Evolutionary conservation across 1,140 invertebrate species (phyloP).

Genomic region (Paraescarpia echinospica): DNA sequence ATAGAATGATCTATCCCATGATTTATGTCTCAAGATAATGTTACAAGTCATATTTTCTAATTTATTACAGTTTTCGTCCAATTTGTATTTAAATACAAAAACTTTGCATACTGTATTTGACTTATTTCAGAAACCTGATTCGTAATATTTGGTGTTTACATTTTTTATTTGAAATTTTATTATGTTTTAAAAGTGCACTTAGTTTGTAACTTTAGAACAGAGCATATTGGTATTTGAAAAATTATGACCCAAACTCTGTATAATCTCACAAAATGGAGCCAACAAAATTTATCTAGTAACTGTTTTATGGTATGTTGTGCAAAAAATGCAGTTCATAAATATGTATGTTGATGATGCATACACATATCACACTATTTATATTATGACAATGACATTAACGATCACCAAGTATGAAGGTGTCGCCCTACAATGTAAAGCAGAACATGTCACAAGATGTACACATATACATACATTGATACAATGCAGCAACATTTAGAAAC

Average conservation of each 20-base stretch:
- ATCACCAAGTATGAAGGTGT: background rate
- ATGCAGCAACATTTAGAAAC: background rate
- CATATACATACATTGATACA: background rate
- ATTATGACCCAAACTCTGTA: background rate
- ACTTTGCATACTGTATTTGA: too few relatives aligned
- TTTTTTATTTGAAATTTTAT: too few relatives aligned
- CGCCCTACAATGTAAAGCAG: background rate
- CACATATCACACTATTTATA: background rate
- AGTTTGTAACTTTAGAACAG: too few relatives aligned
- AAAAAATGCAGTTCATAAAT: background rate
- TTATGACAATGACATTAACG: background rate
- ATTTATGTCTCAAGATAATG: too few relatives aligned
- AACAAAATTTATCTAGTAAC: background rate
- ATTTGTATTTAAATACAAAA: too few relatives aligned
- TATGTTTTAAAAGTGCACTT: too few relatives aligned
- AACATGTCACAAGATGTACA: background rate
- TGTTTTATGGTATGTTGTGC: background rate
- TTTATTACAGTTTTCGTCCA: too few relatives aligned
- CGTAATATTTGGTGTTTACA: too few relatives aligned
- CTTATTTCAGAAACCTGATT: too few relatives aligned
- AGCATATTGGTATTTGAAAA: too few relatives aligned
- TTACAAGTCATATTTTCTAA: too few relatives aligned
- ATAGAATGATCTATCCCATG: too few relatives aligned
- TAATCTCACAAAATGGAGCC: background rate
- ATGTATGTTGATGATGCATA: background rate